Base-by-base conservation (phyloP, 2,113 vertebrate genomes). In the Glaucidium brasilianum region DNA sequence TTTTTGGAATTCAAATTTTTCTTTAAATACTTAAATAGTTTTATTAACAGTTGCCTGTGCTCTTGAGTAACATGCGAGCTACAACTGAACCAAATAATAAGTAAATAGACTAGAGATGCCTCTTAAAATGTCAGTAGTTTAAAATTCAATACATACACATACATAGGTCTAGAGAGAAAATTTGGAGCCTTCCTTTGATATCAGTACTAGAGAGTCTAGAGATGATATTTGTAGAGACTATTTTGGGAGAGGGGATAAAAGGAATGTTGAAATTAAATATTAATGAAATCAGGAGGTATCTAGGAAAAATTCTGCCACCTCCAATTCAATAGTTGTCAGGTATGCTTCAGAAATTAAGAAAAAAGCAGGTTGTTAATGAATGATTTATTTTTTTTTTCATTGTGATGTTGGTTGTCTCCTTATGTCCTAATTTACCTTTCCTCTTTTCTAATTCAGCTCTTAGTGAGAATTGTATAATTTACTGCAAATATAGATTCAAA, bases 381-480 rank as follows among this genome's bases (percentile, higher is more conserved):
- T 93, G 39, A 71, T 79, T 95, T 91, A 1, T 26, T 32, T 83
- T 91, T 87, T 79, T 2, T 25, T 47, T 47, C 11, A 88, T 85
- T 68, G 53, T 47, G n/a, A 34, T 76, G 39, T 59, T 93, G 47
- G 19, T 90, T 95, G 52, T 94, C 71, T 96, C 43, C 43, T 88
- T 76, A 23, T 59, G 79, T 68, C 89, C 89, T 95, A 75, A 83
- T 92, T 96, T 92, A 68, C 89, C 75, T 76, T 78, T 95, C 56
- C n/a, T 90, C 71, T 78, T 79, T 85, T 90, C 75, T 82, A 78
- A 75, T 90, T 96, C 63, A 79, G 58, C 60, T 88, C 86, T 85
- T 85, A 45, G 47, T 87, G 58, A 87, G 50, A 78, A 75, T 39
- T 77, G 68, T 45, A 32, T 92, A 73, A 91, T 88, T 87, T 74